These are phyloP conservation scores for Zoanthus sansibaricus DNA, from an alignment of 92 coral and sea anemone genomes.

Conservation along the genomic window DNA sequence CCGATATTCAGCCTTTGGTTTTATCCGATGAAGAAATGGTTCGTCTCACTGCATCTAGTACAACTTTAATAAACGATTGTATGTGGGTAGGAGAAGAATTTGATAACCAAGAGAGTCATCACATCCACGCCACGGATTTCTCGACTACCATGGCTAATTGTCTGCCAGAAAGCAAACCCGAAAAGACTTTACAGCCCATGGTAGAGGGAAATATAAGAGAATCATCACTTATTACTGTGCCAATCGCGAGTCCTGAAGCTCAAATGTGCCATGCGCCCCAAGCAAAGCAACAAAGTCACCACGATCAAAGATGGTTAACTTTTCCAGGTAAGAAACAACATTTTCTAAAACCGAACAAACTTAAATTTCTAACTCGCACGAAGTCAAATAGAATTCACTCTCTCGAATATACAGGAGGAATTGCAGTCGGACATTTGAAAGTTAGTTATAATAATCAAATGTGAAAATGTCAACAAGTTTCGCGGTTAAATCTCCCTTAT, in stretches of 20 bases:
- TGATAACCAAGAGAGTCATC: constrained; percentile 58
- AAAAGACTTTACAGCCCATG: constrained; percentile 48
- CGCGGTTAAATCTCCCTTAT: background rate
- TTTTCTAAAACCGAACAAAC: background rate
- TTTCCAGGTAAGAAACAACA: constrained; percentile 31
- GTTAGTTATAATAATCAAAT: background rate
- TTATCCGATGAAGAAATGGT: constrained; percentile 98
- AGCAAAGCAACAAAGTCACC: background rate
- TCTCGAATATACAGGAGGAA: background rate
- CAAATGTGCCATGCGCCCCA: constrained; percentile 35
- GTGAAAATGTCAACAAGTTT: constrained; percentile 29
- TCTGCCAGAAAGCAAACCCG: constrained; percentile 54
- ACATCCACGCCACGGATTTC: constrained; percentile 30
- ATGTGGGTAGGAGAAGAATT: constrained; percentile 87
- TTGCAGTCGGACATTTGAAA: background rate
- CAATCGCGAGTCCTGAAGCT: constrained; percentile 56
- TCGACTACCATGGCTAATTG: constrained; percentile 47
- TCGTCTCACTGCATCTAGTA: constrained; percentile 74
- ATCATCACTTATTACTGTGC: constrained; percentile 48
- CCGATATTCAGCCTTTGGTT: constrained; percentile 87
- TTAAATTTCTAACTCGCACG: background rate
- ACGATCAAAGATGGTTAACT: constrained; percentile 34
- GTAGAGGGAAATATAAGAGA: constrained; percentile 42
- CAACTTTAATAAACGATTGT: constrained; percentile 88
- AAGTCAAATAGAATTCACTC: background rate